These are phyloP conservation scores for Tapirus terrestris DNA, from an alignment of 2,113 vertebrate species.

Conservation along the genomic window DNA sequence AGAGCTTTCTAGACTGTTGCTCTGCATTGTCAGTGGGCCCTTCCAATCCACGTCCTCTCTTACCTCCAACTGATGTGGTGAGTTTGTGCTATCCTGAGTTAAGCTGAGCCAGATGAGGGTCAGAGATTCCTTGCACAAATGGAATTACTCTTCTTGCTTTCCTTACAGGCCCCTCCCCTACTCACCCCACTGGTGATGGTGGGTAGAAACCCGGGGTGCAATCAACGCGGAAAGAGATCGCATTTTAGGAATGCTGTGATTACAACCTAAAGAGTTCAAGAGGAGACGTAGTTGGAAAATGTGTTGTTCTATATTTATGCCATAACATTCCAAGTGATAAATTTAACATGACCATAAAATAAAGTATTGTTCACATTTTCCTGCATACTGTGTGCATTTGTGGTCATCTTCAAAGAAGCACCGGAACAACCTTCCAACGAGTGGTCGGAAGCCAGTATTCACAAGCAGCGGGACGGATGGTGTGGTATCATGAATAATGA, in stretches of 20 bases:
- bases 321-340: neutral
- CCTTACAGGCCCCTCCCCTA: neutral
- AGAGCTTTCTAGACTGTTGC: neutral
- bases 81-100: neutral
- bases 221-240: neutral
- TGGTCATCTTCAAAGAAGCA: constrained; percentile 8
- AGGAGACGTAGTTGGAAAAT: neutral
- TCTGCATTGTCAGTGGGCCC: neutral
- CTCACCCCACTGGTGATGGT: no score
- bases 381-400: neutral
- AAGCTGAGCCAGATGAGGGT: neutral
- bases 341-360: neutral
- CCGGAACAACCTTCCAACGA: neutral
- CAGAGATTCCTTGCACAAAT: neutral
- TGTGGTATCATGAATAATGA: neutral
- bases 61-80: neutral
- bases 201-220: neutral
- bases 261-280: neutral
- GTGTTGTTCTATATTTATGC: neutral
- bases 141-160: neutral
- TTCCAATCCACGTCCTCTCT: neutral
- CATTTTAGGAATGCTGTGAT: neutral
- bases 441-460: neutral
- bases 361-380: neutral
- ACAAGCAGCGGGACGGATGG: neutral